phyloP scores from a whole-genome alignment of 2,113 vertebrate species.

The Hemiprocne comata region DNA sequence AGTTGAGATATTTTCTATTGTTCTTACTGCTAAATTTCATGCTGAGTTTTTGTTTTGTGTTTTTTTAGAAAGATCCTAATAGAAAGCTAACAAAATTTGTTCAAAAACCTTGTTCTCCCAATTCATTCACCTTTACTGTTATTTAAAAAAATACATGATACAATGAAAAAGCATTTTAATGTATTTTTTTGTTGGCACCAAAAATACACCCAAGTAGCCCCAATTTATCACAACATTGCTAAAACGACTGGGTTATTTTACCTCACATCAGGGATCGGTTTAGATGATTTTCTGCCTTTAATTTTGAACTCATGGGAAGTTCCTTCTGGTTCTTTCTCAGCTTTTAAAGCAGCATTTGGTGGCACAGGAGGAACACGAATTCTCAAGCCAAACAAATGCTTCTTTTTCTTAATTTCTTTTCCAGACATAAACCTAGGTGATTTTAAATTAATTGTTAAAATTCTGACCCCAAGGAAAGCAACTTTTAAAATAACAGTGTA shows the following conservation, averaged over 20 bases:
- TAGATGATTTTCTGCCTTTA: conserved; percentile 93
- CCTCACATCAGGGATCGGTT: conserved; percentile 84
- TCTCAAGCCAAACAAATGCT: conserved; percentile 96
- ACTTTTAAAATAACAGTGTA: not conserved
- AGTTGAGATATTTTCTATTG: not conserved
- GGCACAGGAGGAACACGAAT: conserved; percentile 95
- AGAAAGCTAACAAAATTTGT: not conserved
- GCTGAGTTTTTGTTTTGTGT: not conserved
- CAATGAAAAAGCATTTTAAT: not conserved
- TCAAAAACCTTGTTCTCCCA: not conserved
- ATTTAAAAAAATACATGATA: not conserved
- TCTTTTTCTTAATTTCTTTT: conserved; percentile 99
- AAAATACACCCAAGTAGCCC: not conserved
- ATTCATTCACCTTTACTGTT: not conserved
- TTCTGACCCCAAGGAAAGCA: not conserved
- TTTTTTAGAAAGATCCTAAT: not conserved
- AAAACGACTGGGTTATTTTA: conserved; percentile 65
- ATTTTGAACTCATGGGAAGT: conserved; percentile 95
- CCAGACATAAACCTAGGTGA: conserved; percentile 95
- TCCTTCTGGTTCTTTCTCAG: conserved; percentile 87
- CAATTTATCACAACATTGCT: not conserved
- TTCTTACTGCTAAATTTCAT: not conserved
- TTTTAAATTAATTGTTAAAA: conserved; percentile 22
- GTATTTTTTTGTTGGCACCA: not conserved
- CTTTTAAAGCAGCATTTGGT: conserved; percentile 85